These are phyloP conservation scores for Erethizon dorsatum DNA, from an alignment of 2,797 vertebrate genomes.

Conservation along the genomic window DNA sequence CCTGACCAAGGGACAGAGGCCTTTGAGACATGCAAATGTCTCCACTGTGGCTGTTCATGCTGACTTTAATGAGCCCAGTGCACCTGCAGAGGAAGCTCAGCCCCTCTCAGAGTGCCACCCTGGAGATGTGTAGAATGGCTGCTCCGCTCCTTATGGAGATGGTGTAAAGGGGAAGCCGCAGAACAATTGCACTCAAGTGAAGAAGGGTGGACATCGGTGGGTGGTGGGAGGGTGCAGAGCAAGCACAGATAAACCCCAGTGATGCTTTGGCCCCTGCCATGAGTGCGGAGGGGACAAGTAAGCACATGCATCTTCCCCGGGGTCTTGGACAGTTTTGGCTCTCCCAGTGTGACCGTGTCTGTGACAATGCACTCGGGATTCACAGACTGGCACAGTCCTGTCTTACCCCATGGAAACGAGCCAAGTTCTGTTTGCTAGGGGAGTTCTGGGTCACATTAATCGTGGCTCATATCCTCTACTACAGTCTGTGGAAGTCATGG, in stretches of 20 bases:
- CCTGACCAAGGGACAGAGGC: not conserved
- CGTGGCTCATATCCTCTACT: not conserved
- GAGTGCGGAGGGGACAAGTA: not conserved
- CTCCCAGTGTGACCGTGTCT: not conserved
- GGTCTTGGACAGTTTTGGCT: rapidly evolving
- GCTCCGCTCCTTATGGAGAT: not conserved
- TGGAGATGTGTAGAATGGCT: not conserved
- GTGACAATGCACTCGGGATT: not conserved
- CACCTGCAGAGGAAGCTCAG: not conserved
- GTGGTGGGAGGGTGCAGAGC: rapidly evolving
- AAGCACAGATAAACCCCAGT: not conserved
- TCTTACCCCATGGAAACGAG: not conserved
- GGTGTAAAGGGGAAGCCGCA: not conserved
- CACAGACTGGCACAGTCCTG: rapidly evolving
- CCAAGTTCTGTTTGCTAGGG: not conserved
- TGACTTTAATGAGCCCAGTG: not conserved
- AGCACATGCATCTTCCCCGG: rapidly evolving
- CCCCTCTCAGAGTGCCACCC: not conserved
- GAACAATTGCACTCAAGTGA: not conserved
- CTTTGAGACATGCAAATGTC: rapidly evolving
- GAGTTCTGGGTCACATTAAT: not conserved
- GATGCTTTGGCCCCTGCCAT: not conserved
- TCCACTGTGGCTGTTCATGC: not conserved
- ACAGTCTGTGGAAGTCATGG: not conserved
- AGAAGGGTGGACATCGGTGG: too few relatives aligned